Percentiles rank a stretch among this genome's conserved stretches.
Conservation (phyloP, 2,797 vertebrate genomes). For the Poeciliopsis turneri region DNA sequence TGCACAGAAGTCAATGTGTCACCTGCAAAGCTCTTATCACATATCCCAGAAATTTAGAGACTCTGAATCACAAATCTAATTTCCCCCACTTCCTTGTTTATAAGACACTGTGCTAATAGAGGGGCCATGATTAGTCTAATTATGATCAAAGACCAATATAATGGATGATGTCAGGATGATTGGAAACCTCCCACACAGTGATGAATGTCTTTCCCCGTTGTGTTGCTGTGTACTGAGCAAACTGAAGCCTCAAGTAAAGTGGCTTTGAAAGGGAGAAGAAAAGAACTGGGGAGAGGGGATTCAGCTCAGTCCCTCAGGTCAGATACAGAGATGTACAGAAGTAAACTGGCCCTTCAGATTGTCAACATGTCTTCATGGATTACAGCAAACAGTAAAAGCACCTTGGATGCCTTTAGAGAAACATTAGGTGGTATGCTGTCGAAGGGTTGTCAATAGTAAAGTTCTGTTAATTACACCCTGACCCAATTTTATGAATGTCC, state of each 20-base stretch:
- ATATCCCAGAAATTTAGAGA: conserved; percentile 38
- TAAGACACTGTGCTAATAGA: conserved; percentile 42
- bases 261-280: conserved; percentile 1
- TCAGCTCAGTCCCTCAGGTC: background rate
- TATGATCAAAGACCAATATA: conserved; percentile 63
- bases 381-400: background rate
- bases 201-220: conserved; percentile 48
- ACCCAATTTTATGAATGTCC: background rate
- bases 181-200: conserved; percentile 54
- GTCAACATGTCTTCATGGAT: background rate
- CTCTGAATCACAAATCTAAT: conserved; percentile 31
- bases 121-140: conserved; percentile 54
- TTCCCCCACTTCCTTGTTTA: conserved; percentile 47
- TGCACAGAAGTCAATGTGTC: conserved; percentile 25
- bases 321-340: background rate
- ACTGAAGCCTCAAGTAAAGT: conserved; percentile 11
- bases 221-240: conserved; percentile 7
- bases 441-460: too few relatives aligned
- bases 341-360: background rate
- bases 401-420: too few relatives aligned
- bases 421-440: too few relatives aligned
- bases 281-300: background rate
- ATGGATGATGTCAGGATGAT: conserved; percentile 48
- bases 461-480: background rate
- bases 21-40: conserved; percentile 52